Evolutionary conservation across 2,113 vertebrate species (phyloP), one percentile per base, ranked within the genome.

Genomic region (Rallus limicola): DNA sequence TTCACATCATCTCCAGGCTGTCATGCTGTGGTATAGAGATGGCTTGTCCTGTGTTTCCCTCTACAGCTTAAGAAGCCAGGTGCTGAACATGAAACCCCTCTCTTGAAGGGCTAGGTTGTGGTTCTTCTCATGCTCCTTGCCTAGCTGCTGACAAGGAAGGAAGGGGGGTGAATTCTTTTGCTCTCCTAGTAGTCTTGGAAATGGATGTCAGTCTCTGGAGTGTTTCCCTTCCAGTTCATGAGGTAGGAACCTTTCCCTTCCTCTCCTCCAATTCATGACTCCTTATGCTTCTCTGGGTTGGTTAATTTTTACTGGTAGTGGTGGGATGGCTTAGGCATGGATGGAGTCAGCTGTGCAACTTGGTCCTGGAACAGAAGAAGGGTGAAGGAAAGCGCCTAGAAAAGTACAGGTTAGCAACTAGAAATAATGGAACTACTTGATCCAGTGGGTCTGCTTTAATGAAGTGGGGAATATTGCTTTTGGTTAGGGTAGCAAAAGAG

Each of bases 1-100:
- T n/a, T 58, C 26, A 6, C 0, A 1, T 28, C 3, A 2, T 15
- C 28, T 44, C 36, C 7, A 5, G 16, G 15, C 16, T 34, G 11
- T 19, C 2, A 0, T 20, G 56, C 0, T 0, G 17, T 23, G 14
- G 44, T 46, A 46, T 9, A 46, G 19, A 40, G 31, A 1, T 2
- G 0, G 3, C 44, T 42, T 29, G 10, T 60, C 20, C 38, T 56
- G 11, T 3, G 0, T 78, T 16, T 44, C 31, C 16, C 9, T 9
- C 16, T 72, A 11, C 13, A 3, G 21, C 0, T 11, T 2, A 33
- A 21, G 12, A n/a, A 58, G 12, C 26, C 1, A 24, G 1, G 6
- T 0, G 0, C 52, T 6, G 13, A 55, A 28, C 0, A 0, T 33
- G 17, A 63, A 82, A 8, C 11, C 7, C 5, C 4, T 40, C 13